Conservation (phyloP, 2,888 invertebrate species). For the Ormyrus rosae region DNA sequence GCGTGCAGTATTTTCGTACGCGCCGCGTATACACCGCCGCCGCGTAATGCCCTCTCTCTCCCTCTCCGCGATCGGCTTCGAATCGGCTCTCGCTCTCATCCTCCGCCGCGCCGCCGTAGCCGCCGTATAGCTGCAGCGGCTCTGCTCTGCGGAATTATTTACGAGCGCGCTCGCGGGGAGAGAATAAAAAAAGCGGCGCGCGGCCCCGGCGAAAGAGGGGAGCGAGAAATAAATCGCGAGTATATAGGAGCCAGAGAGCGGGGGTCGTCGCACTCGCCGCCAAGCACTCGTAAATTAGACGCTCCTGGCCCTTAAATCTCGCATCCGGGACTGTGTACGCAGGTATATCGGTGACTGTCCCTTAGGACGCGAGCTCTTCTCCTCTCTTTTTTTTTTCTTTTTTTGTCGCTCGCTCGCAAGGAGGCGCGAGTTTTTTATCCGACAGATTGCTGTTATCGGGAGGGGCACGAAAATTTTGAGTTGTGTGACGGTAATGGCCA, state of each 20-base stretch:
- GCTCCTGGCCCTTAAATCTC: conserved; percentile 58
- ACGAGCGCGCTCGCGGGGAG: conserved; percentile 34
- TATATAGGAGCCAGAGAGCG: conserved; percentile 38
- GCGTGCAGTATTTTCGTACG: too few relatives aligned
- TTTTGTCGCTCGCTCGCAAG: not conserved
- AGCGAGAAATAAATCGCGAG: conserved; percentile 54
- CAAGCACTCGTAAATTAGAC: conserved; percentile 61
- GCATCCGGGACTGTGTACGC: conserved; percentile 36
- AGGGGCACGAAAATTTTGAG: conserved; percentile 35
- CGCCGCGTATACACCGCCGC: too few relatives aligned
- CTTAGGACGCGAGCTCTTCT: too few relatives aligned
- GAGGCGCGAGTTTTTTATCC: not conserved
- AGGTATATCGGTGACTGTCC: conserved; percentile 12
- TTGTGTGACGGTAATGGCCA: conserved; percentile 31
- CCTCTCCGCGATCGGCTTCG: not conserved
- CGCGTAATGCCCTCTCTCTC: not conserved
- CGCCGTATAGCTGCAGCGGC: not conserved
- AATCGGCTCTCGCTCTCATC: not conserved
- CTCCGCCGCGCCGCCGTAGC: not conserved
- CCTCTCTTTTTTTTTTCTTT: not conserved
- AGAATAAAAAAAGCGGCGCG: conserved; percentile 26
- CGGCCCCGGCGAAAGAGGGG: conserved; percentile 1
- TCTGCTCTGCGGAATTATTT: conserved; percentile 47
- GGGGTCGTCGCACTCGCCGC: conserved; percentile 17
- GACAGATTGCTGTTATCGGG: conserved; percentile 17